phyloP scores from a whole-genome alignment of 2,113 vertebrate species.

The Herpetotheres cachinnans region DNA sequence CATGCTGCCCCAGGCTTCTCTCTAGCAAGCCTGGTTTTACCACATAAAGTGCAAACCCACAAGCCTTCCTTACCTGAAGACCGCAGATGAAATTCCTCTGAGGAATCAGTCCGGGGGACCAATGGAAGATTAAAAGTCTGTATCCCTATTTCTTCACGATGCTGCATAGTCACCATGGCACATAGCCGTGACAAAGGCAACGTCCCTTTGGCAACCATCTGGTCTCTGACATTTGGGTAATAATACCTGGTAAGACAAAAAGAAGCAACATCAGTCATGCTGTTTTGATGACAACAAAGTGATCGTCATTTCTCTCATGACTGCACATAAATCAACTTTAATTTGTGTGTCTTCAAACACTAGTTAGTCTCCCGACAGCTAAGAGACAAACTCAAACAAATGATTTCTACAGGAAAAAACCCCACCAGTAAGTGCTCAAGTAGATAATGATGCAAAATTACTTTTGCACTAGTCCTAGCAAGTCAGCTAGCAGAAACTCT shows the following conservation, averaged over 20 bases:
- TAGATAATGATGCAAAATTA: background rate
- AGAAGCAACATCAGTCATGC: background rate
- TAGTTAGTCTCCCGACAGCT: background rate
- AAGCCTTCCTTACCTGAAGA: constrained; percentile 78
- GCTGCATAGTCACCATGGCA: constrained; percentile 90
- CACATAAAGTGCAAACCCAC: background rate
- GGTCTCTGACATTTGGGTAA: constrained; percentile 94
- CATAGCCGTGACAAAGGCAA: constrained; percentile 91
- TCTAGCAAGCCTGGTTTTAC: background rate
- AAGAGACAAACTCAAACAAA: background rate
- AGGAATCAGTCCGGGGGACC: constrained; percentile 71
- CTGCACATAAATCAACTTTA: background rate
- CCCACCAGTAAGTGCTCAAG: background rate
- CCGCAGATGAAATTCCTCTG: constrained; percentile 49
- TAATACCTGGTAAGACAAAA: constrained; percentile 84
- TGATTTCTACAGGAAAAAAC: background rate
- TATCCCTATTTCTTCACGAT: constrained; percentile 72
- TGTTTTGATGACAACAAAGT: background rate
- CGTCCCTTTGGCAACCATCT: constrained; percentile 88
- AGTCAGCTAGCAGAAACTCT: background rate
- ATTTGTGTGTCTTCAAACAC: background rate
- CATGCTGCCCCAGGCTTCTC: background rate
- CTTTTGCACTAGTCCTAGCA: background rate
- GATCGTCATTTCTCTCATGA: background rate
- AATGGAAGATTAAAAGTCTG: constrained; percentile 89